Conservation (phyloP, 2,797 vertebrate genomes). For the Pseudopleuronectes americanus region DNA sequence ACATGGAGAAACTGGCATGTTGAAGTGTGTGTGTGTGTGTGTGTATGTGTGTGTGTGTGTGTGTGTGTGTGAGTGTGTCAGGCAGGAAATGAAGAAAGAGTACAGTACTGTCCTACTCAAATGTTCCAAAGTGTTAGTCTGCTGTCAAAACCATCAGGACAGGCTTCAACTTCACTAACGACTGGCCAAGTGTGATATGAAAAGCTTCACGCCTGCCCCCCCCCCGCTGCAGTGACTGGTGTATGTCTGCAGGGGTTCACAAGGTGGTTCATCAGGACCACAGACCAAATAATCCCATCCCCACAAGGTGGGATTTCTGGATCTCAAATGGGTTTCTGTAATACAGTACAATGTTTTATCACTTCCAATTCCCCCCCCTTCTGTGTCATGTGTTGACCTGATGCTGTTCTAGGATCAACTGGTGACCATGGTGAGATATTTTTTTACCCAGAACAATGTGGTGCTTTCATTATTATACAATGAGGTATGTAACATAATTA, state of each 20-base stretch:
- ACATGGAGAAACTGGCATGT: constrained; percentile 73
- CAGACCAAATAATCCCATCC: constrained; percentile 32
- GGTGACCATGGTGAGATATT: neutral
- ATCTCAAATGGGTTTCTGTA: neutral
- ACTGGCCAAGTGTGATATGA: constrained; percentile 54
- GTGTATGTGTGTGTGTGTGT: constrained; percentile 14
- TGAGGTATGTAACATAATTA: neutral
- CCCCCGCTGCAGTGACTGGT: constrained; percentile 20
- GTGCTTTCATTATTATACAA: neutral
- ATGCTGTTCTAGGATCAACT: neutral
- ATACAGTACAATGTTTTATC: neutral
- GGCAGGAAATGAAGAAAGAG: constrained; percentile 46
- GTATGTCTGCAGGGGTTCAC: constrained; percentile 25
- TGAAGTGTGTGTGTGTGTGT: constrained; percentile 43
- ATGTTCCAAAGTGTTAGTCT: constrained; percentile 63
- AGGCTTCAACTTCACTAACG: constrained; percentile 62
- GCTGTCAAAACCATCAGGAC: constrained; percentile 62
- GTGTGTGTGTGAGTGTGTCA: constrained; percentile 7
- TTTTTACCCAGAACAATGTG: neutral
- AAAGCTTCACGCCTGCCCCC: too few species aligned
- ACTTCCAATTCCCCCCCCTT: constrained; percentile 4
- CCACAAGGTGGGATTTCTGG: constrained; percentile 23
- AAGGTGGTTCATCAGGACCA: constrained; percentile 31
- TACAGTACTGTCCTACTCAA: constrained; percentile 74
- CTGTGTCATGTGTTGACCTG: neutral